Base-by-base conservation (phyloP, 1,140 invertebrate species). In the Drosophila repleta region DNA sequence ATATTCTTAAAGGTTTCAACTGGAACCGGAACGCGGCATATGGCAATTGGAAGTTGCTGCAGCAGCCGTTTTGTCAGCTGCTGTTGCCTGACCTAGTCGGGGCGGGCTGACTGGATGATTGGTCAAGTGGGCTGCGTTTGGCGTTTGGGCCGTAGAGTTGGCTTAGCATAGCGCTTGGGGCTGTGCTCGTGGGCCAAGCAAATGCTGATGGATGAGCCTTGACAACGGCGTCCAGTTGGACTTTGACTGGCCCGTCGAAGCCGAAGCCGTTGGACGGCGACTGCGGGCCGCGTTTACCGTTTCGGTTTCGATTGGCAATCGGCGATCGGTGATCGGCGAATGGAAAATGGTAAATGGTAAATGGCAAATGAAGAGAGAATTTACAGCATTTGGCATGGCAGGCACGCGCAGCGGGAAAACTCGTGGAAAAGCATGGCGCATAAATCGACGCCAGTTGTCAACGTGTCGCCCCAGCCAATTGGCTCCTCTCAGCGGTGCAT, bases 361-460 rank as follows among this genome's bases (percentile, higher is more conserved):
- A 11, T 52, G 53, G 63, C 57, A 49, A 55, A 35, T 51, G 43
- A 52, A 13, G 29, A 39, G 46, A 56, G 64, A 51, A 43, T 67
- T 39, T 69, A 35, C 32, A 13, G 75, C 51, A 39, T 37, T 69
- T 56, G 55, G 39, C 51, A 79, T 77, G 55, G 71, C 43, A 39
- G 45, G 51, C 80, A 79, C 80, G 79, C 73, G 64, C 56, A 46
- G 26, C 35, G 56, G 74, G 58, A 77, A 77, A 71, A 29, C 39
- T 20, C 58, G 58, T 58, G 62, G 62, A 72, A 77, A 63, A 70
- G 55, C 48, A 15, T 64, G 61, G 70, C 48, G 74, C 79, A 82
- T 81, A 82, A 82, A 77, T 78, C 74, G 69, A 80, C 66, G 79
- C 65, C 74, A 57, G 71, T 62, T 80, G 75, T 79, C 77, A 79